Base-by-base conservation (phyloP, 2,797 vertebrate genomes). In the Mareca strepera region DNA sequence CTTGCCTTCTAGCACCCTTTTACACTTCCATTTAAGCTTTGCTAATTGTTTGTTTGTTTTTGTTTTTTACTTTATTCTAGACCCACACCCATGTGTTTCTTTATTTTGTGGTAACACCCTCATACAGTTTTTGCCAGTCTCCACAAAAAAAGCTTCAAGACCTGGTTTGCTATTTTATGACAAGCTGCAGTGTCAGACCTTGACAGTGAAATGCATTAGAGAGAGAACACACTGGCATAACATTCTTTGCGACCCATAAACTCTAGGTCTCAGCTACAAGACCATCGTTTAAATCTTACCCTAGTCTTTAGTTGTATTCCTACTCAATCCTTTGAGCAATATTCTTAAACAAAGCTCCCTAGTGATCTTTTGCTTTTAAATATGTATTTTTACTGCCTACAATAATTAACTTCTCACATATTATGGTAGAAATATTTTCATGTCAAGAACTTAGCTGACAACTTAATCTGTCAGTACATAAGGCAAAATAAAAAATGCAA, bases 381-480 rank as follows among this genome's bases (percentile, higher is more conserved):
- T 60, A 33, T 29, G 5, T 33, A 29, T 72, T 83, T 90, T 81
- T 90, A 35, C 50, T 74, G 55, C 25, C 37, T 68, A 21, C 7
- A 3, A 50, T 35, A 72, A 82, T 74, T 73, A 80, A 37, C 6
- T 66, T 88, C 31, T 86, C 39, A 78, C 17, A 20, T 64, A 67
- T n/a, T 46, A 58, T 17, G 29, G 33, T n/a, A 79, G 33, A 86
- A 95, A 66, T 75, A 78, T 81, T 80, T 86, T 72, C 37, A 28
- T 17, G n/a, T 92, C 43, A 81, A 29, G 9, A 92, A 66, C 1
- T 4, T 86, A 83, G 28, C 20, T 91, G 62, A 70, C 25, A 92
- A 69, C 29, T 84, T 68, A 44, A 52, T 85, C 56, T 79, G 28
- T 78, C 41, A 62, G 17, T 39, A 44, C 0, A 3, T 0, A 0